Evolutionary conservation across 2,797 vertebrate species (phyloP).

Genomic region (Ctenosaura bakeri): DNA sequence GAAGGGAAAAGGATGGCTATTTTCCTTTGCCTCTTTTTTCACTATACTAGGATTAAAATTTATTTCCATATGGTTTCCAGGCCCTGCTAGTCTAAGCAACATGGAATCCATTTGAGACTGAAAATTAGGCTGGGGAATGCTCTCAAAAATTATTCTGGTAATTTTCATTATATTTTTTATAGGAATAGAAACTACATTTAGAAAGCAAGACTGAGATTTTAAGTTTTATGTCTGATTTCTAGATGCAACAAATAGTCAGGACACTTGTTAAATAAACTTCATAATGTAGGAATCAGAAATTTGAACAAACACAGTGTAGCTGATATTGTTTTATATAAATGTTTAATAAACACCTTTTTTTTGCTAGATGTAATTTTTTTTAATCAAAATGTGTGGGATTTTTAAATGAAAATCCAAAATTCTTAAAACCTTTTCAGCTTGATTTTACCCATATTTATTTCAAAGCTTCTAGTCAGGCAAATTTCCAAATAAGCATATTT

Average conservation of each 20-base stretch:
- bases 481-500: background rate
- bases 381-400: constrained; percentile 27
- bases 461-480: background rate
- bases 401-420: background rate
- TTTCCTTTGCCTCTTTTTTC: constrained; percentile 47
- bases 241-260: constrained; percentile 1
- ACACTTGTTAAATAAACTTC: constrained; percentile 44
- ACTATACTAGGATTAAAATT: constrained; percentile 52
- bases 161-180: background rate
- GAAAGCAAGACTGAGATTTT: constrained; percentile 36
- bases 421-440: background rate
- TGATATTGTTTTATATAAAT: too few species aligned
- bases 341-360: constrained; percentile 8
- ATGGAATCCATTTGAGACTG: constrained; percentile 48
- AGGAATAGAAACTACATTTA: constrained; percentile 36
- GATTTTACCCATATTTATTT: background rate
- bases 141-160: background rate
- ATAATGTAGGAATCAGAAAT: constrained; percentile 49
- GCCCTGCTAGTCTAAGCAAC: background rate
- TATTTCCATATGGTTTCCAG: background rate
- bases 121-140: constrained; percentile 28
- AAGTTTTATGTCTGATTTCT: constrained; percentile 42
- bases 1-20: constrained; percentile 25
- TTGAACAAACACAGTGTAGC: constrained; percentile 47
- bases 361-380: constrained; percentile 47